phyloP scores from a whole-genome alignment of 1,140 invertebrate genomes.

The Drosophila lacertosa region DNA sequence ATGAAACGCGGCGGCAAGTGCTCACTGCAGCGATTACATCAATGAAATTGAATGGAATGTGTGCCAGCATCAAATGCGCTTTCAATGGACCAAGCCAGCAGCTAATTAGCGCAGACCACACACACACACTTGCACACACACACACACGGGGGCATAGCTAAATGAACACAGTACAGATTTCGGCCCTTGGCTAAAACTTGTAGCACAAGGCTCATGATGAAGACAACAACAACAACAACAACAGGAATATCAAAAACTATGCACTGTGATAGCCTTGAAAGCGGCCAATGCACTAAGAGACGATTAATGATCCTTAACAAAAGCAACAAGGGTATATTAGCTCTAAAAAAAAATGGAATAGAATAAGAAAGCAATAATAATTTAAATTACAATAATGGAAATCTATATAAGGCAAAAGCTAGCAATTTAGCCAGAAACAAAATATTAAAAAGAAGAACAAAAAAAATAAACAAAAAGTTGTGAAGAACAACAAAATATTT shows the following conservation, averaged over 20 bases:
- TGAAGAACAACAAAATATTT: too few relatives aligned
- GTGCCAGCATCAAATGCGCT: conserved; percentile 66
- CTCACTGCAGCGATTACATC: conserved; percentile 55
- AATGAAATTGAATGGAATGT: conserved; percentile 74
- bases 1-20: conserved; percentile 44
- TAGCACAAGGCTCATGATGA: conserved; percentile 27
- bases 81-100: conserved; percentile 58
- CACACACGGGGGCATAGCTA: background rate
- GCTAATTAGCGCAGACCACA: conserved; percentile 72
- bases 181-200: conserved; percentile 52
- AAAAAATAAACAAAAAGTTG: too few relatives aligned
- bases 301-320: conserved; percentile 15
- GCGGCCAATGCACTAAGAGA: conserved; percentile 43
- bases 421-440: background rate
- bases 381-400: too few relatives aligned
- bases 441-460: too few relatives aligned
- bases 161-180: conserved; percentile 24
- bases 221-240: conserved; percentile 30
- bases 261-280: conserved; percentile 38
- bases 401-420: background rate
- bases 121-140: conserved; percentile 26
- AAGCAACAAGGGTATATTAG: conserved; percentile 17
- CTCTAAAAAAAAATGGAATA: background rate
- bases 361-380: background rate
- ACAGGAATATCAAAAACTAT: too few relatives aligned